Conservation (phyloP, 2,888 invertebrate species). For the Agrochola lota region DNA sequence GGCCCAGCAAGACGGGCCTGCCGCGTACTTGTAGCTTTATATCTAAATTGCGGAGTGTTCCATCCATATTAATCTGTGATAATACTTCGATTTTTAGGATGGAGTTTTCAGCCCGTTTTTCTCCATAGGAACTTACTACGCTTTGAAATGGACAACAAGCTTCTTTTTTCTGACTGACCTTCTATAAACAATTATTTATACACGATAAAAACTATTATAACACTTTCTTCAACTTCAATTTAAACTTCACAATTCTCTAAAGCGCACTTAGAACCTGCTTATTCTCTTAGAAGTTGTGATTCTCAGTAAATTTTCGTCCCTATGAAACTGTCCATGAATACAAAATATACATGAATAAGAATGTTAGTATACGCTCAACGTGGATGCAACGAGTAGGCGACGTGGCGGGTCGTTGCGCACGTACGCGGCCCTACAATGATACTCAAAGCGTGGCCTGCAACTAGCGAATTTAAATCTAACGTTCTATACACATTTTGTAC, state of each 20-base stretch:
- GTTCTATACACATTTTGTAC: conserved; percentile 50
- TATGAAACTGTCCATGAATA: conserved; percentile 65
- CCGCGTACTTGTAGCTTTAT: no score
- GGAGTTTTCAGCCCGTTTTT: no score
- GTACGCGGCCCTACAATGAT: conserved; percentile 66
- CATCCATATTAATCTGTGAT: no score
- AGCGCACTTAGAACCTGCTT: conserved; percentile 36
- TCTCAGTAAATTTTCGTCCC: conserved; percentile 51
- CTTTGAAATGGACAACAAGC: no score
- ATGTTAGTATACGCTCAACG: conserved; percentile 43
- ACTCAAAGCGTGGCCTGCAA: conserved; percentile 65
- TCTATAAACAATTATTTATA: not conserved
- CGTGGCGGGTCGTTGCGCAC: conserved; percentile 68
- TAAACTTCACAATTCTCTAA: conserved; percentile 41
- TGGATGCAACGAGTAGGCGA: conserved; percentile 54
- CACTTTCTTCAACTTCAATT: conserved; percentile 18
- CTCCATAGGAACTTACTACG: no score
- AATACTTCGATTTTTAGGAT: no score
- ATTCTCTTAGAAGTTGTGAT: conserved; percentile 47
- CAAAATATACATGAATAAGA: conserved; percentile 66
- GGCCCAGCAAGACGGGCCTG: no score
- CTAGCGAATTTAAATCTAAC: conserved; percentile 67
- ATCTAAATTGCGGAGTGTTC: no score
- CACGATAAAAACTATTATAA: not conserved
- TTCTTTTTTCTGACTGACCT: no score